Evolutionary conservation across 2,113 vertebrate species (phyloP), one percentile per base, ranked within the genome.

Genomic region (Piprites chloris): DNA sequence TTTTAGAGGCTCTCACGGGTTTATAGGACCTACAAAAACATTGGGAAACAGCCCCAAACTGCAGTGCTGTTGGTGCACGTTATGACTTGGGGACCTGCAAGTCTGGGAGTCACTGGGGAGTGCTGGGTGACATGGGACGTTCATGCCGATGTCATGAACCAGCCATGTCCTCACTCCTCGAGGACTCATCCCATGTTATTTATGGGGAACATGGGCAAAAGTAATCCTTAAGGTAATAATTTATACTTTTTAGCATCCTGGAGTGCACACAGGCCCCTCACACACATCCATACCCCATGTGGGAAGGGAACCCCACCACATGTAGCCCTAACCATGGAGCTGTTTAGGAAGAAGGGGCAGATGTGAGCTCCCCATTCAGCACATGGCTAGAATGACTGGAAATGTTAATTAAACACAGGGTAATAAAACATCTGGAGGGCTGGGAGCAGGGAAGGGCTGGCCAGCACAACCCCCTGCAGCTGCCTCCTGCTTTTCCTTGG

Each of bases 341-440:
- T 2, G 10, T 11, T 19, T 9, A 50, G 41, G 30, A 35, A 35
- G 62, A 49, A 49, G 26, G 56, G 62, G 68, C 72, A 84, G 82
- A 37, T 58, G 56, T 21, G 77, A 66, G 11, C 24, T 65, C 61
- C 39, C 28, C 61, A 14, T 15, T 74, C 49, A 63, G 66, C 71
- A 7, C 16, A 9, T 2, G 37, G 82, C 42, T 72, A 78, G 88
- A 52, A 9, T 4, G 37, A 82, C 37, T 72, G 82, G 88, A 52
- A 41, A 81, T 9, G 83, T 59, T 92, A 84, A 96, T 87, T 84
- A 73, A 85, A 90, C 68, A 13, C 86, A 63, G 69, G 59, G 90
- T 15, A 87, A 96, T 94, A 72, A 94, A 96, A 92, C 90, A 87
- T 92, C 95, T 94, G 95, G 83, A 92, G 77, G 49, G 19, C 27